Evolutionary conservation across 2,797 vertebrate genomes (phyloP), one percentile per base, ranked within the genome.

Genomic region (Sebastes diaconus): DNA sequence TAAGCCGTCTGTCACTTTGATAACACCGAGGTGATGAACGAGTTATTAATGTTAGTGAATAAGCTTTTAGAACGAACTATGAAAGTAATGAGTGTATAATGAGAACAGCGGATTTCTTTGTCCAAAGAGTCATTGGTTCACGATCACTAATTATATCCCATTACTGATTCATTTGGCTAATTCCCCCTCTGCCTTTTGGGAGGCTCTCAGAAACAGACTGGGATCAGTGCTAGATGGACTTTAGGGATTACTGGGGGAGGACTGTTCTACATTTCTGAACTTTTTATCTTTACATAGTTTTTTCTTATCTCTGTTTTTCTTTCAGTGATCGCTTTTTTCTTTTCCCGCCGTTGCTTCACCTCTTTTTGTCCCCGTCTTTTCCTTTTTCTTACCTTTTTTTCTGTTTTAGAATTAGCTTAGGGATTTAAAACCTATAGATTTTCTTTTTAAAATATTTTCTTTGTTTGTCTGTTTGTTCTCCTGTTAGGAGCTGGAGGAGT

Each of bases 401-500:
- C 1, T 71, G 52, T 63, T n/a, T 30, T 6, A 54, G 6, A 46
- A n/a, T 63, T 27, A 16, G 13, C 29, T 5, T n/a, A n/a, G 0
- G 8, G 50, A 20, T 52, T 20, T 52, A 52, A 52, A 52, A 52
- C 50, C 50, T 52, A 20, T 20, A 50, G 46, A 50, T 20, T 50
- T 52, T 52, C 50, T 52, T 52, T 9, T 50, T 50, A 20, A 50
- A 50, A 50, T 50, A 50, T 50, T 50, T 7, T 34, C 66, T 59
- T 14, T 36, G 20, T 68, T 9, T 52, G 6, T 50, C 1, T 70
- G 5, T 27, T 10, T 70, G 16, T 57, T 64, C 1, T 39, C 4
- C 63, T 76, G 25, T 34, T 18, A 95, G 94, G 94, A 95, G 86
- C 80, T 95, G 93, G 98, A 99, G 79, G 98, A 99, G 87, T 97